phyloP scores from a whole-genome alignment of 2,888 invertebrate genomes.

The Amiota communis region DNA sequence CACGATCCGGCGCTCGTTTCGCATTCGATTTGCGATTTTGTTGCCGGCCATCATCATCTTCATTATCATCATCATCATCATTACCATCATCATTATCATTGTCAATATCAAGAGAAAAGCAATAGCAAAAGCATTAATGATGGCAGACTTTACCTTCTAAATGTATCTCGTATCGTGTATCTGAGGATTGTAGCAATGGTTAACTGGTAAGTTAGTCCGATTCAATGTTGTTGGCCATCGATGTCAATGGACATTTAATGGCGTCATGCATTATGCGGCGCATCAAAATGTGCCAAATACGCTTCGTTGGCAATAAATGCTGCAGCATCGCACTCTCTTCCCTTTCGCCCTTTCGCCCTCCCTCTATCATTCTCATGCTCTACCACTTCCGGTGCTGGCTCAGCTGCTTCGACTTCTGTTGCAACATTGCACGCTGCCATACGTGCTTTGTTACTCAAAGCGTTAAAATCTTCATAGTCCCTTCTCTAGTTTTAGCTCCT shows the following conservation, averaged over 20 bases:
- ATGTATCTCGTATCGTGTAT: too few species aligned
- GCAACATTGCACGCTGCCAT: too few species aligned
- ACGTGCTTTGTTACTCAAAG: too few species aligned
- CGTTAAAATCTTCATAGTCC: slow-evolving; percentile 57
- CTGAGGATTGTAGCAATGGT: neutral
- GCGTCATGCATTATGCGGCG: slow-evolving; percentile 68
- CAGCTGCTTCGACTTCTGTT: slow-evolving; percentile 47
- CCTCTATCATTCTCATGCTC: too few species aligned
- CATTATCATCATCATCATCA: slow-evolving; percentile 4
- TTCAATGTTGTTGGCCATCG: neutral
- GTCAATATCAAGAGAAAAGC: too few species aligned
- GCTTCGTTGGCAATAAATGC: slow-evolving; percentile 68
- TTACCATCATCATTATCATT: neutral
- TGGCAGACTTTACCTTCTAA: neutral
- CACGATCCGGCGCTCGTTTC: slow-evolving; percentile 68
- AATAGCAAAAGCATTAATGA: neutral
- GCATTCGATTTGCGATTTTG: slow-evolving; percentile 69
- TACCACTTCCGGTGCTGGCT: neutral
- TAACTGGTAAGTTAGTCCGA: neutral
- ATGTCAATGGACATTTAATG: slow-evolving; percentile 70
- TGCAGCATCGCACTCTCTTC: slow-evolving; percentile 53
- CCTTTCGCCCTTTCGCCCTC: neutral
- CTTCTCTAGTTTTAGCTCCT: slow-evolving; percentile 17
- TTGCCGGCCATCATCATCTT: slow-evolving; percentile 38
- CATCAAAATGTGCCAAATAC: slow-evolving; percentile 69